These are phyloP conservation scores for Syngnathoides biaculeatus DNA, from an alignment of 2,113 vertebrate genomes.

Conservation along the genomic window DNA sequence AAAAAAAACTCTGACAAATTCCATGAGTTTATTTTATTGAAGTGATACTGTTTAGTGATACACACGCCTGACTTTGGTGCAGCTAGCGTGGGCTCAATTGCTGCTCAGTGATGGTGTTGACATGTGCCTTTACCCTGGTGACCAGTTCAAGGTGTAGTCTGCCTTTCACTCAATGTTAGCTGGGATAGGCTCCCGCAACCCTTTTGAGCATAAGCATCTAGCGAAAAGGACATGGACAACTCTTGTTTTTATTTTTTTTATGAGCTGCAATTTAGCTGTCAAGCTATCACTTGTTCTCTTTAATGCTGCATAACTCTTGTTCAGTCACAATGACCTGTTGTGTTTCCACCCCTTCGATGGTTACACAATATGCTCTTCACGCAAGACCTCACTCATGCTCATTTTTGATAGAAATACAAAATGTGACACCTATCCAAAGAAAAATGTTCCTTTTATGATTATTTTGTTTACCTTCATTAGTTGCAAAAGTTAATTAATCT, in stretches of 20 bases:
- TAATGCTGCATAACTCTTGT: constrained; percentile 1
- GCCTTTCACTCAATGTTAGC: no score
- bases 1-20: constrained; percentile 4
- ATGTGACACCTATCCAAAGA: not conserved
- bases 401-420: not conserved
- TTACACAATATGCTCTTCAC: not conserved
- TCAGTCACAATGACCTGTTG: not conserved
- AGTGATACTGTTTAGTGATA: no score
- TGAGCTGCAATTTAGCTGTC: constrained; percentile 14
- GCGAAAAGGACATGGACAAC: no score
- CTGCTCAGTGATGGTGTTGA: no score
- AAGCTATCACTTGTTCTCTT: constrained; percentile 5
- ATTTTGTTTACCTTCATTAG: not conserved
- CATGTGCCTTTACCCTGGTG: no score
- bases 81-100: no score
- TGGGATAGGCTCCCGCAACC: no score
- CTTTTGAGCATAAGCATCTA: no score
- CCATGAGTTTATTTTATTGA: constrained; percentile 11
- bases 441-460: not conserved
- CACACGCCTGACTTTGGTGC: no score
- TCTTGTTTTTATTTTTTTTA: constrained; percentile 9
- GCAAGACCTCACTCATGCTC: not conserved
- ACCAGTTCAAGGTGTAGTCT: no score
- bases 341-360: not conserved
- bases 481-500: not conserved